Conservation (phyloP, 2,888 invertebrate species). For the Microchrysa polita region DNA sequence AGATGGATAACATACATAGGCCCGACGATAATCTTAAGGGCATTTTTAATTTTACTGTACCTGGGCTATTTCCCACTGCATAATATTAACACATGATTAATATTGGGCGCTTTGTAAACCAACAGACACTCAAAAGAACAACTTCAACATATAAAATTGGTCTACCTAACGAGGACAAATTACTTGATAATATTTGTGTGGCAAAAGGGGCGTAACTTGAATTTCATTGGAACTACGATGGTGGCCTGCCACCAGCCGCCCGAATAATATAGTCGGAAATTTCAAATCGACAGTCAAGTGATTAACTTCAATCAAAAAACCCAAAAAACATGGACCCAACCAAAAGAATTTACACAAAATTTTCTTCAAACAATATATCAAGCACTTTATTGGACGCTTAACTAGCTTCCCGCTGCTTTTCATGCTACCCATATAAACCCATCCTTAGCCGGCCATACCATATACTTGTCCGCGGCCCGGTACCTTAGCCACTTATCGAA, state of each 20-base stretch:
- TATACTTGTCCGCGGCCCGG: neutral
- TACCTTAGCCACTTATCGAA: constrained; percentile 9
- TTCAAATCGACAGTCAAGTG: neutral
- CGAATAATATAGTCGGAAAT: neutral
- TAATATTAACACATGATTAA: too few species aligned
- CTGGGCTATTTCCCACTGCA: too few species aligned
- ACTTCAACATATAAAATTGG: too few species aligned
- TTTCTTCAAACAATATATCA: constrained; percentile 2
- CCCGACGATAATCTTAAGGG: too few species aligned
- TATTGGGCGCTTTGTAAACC: too few species aligned
- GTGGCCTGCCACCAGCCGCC: too few species aligned
- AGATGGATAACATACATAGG: too few species aligned
- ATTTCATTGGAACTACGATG: neutral
- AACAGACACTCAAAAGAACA: too few species aligned
- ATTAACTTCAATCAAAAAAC: neutral
- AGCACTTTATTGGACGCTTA: neutral
- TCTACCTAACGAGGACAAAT: neutral
- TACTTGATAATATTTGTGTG: constrained; percentile 5
- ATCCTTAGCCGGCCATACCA: neutral
- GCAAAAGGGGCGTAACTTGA: neutral
- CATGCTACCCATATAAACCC: constrained; percentile 9
- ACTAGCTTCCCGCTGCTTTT: constrained; percentile 19
- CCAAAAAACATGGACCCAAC: neutral
- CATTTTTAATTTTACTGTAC: too few species aligned
- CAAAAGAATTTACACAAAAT: neutral